Evolutionary conservation across 2,113 vertebrate genomes (phyloP).

Genomic region (Periophthalmodon schlosseri): DNA sequence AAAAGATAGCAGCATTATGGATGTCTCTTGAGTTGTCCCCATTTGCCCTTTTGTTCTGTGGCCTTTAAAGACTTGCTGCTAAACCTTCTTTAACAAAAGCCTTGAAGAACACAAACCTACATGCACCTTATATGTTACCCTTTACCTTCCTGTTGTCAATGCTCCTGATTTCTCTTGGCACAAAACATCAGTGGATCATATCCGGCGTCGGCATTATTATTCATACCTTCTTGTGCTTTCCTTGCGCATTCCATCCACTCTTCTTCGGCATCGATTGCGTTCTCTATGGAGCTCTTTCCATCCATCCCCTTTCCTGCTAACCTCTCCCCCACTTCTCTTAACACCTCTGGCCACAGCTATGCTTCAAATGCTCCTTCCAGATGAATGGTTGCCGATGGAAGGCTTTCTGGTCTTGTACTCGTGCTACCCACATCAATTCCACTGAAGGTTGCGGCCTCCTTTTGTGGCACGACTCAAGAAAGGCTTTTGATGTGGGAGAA

Average conservation of each 20-base stretch:
- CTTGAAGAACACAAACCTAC: not conserved
- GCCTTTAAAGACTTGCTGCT: not conserved
- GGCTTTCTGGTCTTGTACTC: not conserved
- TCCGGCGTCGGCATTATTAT: not conserved
- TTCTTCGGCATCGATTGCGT: not conserved
- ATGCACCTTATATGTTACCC: not conserved
- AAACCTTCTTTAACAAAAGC: not conserved
- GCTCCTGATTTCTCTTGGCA: not conserved
- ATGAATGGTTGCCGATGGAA: slow-evolving; percentile 6
- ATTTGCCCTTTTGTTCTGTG: not conserved
- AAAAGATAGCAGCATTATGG: not conserved
- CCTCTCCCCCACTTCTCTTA: not conserved
- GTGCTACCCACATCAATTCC: slow-evolving; percentile 4
- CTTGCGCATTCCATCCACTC: not conserved
- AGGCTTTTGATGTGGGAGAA: not conserved
- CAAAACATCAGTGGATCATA: not conserved
- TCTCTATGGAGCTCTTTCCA: not conserved
- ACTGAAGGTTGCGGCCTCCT: slow-evolving; percentile 5
- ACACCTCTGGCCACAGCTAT: slow-evolving; percentile 1
- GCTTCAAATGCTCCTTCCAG: slow-evolving; percentile 1
- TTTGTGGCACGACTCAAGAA: not conserved
- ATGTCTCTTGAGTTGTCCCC: too few species aligned
- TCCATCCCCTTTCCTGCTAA: not conserved
- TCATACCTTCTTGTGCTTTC: not conserved
- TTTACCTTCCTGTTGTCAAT: not conserved